These are phyloP conservation scores for Thecophora atra DNA, from an alignment of 2,888 invertebrate genomes.

Conservation along the genomic window DNA sequence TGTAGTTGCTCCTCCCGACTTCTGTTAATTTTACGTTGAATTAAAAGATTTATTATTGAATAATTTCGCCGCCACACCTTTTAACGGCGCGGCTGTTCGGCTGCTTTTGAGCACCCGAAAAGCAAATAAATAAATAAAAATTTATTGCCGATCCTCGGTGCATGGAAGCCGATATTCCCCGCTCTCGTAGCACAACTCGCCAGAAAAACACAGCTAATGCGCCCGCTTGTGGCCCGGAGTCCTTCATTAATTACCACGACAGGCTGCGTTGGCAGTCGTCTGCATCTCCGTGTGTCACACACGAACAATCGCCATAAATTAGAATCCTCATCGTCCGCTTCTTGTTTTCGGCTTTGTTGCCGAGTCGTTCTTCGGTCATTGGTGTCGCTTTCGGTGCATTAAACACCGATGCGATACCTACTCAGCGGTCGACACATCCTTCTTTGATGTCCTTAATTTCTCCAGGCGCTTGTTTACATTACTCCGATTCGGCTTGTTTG, in stretches of 20 bases:
- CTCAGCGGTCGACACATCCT: background rate
- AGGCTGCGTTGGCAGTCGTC: background rate
- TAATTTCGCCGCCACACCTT: slow-evolving; percentile 18
- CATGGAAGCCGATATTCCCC: background rate
- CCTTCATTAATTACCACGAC: slow-evolving; percentile 34
- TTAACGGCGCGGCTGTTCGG: background rate
- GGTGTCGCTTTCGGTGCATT: background rate
- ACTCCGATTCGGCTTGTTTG: slow-evolving; percentile 4
- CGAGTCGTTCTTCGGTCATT: background rate
- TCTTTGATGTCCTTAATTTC: slow-evolving; percentile 4
- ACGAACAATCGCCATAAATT: slow-evolving; percentile 36
- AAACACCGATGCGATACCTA: background rate
- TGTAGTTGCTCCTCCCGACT: background rate
- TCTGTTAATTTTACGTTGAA: slow-evolving; percentile 13
- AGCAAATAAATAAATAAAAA: slow-evolving; percentile 19
- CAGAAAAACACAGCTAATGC: slow-evolving; percentile 14
- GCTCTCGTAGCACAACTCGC: background rate
- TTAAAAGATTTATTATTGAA: slow-evolving; percentile 31
- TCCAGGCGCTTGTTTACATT: slow-evolving; percentile 6
- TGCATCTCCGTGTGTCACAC: slow-evolving; percentile 26
- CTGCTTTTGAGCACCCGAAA: background rate
- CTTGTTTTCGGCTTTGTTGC: background rate
- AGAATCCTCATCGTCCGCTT: slow-evolving; percentile 15
- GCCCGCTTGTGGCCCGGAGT: slow-evolving; percentile 13
- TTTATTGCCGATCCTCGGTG: slow-evolving; percentile 8